Evolutionary conservation across 2,797 vertebrate species (phyloP), one percentile per base, ranked within the genome.

Genomic region (Chrysocyon brachyurus): DNA sequence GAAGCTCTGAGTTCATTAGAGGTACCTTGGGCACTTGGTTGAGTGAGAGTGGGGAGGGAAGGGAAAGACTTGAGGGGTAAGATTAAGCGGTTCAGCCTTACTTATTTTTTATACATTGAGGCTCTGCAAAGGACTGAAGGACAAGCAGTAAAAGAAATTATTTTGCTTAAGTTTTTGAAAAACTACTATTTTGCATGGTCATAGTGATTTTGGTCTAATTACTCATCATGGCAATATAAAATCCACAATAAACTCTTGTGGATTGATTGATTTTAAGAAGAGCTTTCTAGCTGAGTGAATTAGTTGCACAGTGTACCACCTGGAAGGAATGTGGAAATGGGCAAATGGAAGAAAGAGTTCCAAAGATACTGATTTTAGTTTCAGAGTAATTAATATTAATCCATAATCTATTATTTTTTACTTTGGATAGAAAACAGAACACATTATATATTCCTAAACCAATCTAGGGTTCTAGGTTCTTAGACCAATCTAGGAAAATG

Each of bases 361-460:
- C 59, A 75, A n/a, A 90, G 70, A 95, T 49, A 83, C 57, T 89
- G 14, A 81, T 92, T 87, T 94, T 73, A 91, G 57, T 57, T 83
- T 78, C 94, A 81, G 64, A 92, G 72, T 87, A 92, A 90, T 95
- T 92, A 82, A 68, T 86, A 78, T 31, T 78, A 73, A 93, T 96
- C 73, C 46, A 73, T 78, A 87, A 90, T 57, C 12, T 57, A 33
- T 94, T 78, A 68, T 24, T 77, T 79, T 54, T 79, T 11, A 82
- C 56, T 90, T 94, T 87, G 57, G 4, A 63, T 95, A 56, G 82
- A 93, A 94, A 63, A 78, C 56, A 91, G 57, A 94, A 95, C 2
- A 72, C 64, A 82, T 75, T 36, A 26, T 78, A 49, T 90, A 73
- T 91, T 86, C 24, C 28, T 77, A 90, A 49, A 73, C 11, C 49